Conservation (phyloP, 2,113 vertebrate genomes). For the Pampusana beccarii region DNA sequence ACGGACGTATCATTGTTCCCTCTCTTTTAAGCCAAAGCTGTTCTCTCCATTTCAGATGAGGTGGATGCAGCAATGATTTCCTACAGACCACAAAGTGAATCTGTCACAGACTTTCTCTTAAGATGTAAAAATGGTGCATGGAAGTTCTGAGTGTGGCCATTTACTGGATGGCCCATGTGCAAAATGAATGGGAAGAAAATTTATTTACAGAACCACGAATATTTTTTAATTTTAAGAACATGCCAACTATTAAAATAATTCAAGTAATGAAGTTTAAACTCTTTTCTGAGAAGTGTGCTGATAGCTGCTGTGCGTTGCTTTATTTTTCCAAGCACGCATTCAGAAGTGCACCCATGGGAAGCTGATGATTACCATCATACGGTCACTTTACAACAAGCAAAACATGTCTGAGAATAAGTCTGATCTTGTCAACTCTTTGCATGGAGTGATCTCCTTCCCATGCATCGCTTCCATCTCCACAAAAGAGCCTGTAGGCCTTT, state of each 20-base stretch:
- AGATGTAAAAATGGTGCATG: background rate
- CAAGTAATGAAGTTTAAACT: background rate
- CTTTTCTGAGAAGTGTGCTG: background rate
- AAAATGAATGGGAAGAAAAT: background rate
- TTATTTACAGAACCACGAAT: background rate
- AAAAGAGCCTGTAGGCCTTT: background rate
- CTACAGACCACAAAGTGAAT: background rate
- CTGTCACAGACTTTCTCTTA: background rate
- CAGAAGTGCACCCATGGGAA: background rate
- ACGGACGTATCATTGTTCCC: background rate
- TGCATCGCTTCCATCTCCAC: background rate
- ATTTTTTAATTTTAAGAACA: background rate
- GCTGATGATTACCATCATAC: background rate
- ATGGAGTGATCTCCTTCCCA: background rate
- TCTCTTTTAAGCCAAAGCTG: background rate
- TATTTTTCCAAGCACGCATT: background rate
- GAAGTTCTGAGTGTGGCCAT: background rate
- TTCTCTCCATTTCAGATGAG: background rate
- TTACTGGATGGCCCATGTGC: background rate
- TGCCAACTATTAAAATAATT: background rate
- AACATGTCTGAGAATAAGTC: background rate
- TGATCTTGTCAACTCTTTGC: background rate
- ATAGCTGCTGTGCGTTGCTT: background rate
- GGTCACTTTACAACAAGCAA: background rate
- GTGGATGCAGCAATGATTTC: background rate